A percentile compares a stretch with the other conserved stretches of the same genome.
These are phyloP conservation scores for Polyploca ridens DNA, from an alignment of 2,888 invertebrate species.

Conservation along the genomic window DNA sequence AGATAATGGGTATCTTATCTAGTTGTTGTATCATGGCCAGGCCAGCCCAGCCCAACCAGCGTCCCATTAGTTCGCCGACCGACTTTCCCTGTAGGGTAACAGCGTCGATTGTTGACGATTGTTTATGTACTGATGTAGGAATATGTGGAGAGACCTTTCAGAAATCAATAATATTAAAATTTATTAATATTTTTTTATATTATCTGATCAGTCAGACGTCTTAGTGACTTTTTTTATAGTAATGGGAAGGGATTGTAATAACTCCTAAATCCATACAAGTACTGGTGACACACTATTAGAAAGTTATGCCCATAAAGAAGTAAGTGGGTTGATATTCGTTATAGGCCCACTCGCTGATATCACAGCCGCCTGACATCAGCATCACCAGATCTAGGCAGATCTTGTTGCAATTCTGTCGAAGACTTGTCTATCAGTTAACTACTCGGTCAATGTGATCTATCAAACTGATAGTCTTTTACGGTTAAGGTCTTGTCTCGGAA, in stretches of 20 bases:
- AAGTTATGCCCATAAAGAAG: constrained; percentile 18
- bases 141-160: constrained; percentile 33
- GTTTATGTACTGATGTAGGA: constrained; percentile 40
- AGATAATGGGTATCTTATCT: constrained; percentile 69
- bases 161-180: constrained; percentile 27
- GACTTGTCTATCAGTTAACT: neutral
- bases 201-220: too few relatives aligned
- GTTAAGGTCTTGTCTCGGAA: neutral
- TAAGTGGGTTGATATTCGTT: neutral
- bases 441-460: constrained; percentile 6
- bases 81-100: constrained; percentile 72
- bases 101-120: constrained; percentile 59
- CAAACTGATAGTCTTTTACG: neutral
- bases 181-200: constrained; percentile 25
- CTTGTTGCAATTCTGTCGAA: neutral
- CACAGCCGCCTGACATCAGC: constrained; percentile 1
- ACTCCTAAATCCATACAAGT: too few relatives aligned
- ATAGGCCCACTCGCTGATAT: neutral
- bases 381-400: neutral
- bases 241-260: too few relatives aligned
- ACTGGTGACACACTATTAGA: neutral
- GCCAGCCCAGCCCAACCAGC: constrained; percentile 41
- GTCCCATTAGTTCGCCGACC: constrained; percentile 70
- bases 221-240: neutral
- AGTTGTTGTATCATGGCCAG: constrained; percentile 56